These are phyloP conservation scores for Chondrilla cf. caribensis DNA, from an alignment of 37 sponge, comb jelly and placozoan species.

Conservation along the genomic window DNA sequence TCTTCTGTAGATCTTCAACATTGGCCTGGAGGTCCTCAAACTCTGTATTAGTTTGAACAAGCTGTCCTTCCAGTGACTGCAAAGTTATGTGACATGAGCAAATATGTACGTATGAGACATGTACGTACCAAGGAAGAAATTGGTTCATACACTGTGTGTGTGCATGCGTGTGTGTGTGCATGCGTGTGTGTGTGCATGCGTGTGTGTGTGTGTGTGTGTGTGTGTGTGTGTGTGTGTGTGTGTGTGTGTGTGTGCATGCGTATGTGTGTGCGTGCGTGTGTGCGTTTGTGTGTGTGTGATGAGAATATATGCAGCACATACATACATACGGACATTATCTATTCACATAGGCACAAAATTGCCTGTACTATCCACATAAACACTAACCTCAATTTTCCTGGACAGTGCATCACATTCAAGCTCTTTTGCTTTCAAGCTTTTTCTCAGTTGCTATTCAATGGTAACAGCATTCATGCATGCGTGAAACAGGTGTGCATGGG, in stretches of 20 bases:
- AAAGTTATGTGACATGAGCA: background rate
- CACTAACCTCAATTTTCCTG: background rate
- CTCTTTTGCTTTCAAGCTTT: slow-evolving; percentile 6
- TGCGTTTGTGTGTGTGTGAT: background rate
- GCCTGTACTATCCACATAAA: background rate
- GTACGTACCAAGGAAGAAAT: background rate
- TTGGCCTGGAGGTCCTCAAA: slow-evolving; percentile 37
- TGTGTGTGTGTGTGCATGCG: background rate
- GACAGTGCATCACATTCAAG: background rate
- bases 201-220: background rate
- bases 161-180: background rate
- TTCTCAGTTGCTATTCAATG: background rate
- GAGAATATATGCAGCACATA: too few relatives aligned
- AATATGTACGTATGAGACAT: slow-evolving; percentile 17
- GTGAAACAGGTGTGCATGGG: background rate
- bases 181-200: background rate
- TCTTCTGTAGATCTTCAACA: slow-evolving; percentile 36
- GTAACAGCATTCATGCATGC: too few relatives aligned
- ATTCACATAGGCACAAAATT: too few relatives aligned
- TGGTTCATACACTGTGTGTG: too few relatives aligned
- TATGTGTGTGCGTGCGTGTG: background rate
- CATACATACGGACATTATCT: slow-evolving; percentile 2
- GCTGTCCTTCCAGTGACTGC: slow-evolving; percentile 52
- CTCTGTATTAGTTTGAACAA: slow-evolving; percentile 30
- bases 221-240: background rate